Conservation (phyloP, 1,140 invertebrate genomes). For the Apis laboriosa region DNA sequence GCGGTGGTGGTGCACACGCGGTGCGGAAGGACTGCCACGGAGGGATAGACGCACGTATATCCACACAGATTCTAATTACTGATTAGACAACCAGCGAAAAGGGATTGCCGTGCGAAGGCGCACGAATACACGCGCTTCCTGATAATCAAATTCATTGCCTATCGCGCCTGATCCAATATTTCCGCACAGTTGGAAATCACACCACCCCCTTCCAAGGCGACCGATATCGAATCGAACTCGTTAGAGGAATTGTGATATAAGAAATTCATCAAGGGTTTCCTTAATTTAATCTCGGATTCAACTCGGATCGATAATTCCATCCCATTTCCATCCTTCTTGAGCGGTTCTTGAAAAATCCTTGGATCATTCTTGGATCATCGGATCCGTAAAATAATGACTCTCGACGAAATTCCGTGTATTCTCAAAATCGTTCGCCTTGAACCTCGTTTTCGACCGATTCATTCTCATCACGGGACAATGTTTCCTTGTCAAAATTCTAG, state of each 20-base stretch:
- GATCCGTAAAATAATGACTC: too few relatives aligned
- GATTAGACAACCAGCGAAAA: conserved; percentile 65
- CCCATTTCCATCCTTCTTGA: too few relatives aligned
- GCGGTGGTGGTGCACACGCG: conserved; percentile 20
- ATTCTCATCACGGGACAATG: too few relatives aligned
- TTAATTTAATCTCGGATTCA: not conserved
- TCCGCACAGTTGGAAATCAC: not conserved
- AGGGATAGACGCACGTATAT: conserved; percentile 49
- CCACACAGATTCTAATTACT: conserved; percentile 71
- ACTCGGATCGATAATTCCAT: too few relatives aligned
- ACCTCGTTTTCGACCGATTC: too few relatives aligned
- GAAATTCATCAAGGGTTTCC: not conserved
- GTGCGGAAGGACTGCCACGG: conserved; percentile 41
- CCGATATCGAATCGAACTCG: not conserved
- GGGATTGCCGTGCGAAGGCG: conserved; percentile 30
- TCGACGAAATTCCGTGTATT: too few relatives aligned
- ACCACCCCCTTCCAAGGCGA: too few relatives aligned
- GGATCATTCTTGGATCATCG: too few relatives aligned
- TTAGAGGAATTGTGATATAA: not conserved
- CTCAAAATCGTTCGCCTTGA: too few relatives aligned
- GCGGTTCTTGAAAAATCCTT: too few relatives aligned
- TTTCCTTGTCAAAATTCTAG: not conserved
- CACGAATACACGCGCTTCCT: conserved; percentile 12
- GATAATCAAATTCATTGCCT: conserved; percentile 41
- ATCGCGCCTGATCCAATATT: conserved; percentile 25